Evolutionary conservation across 2,888 invertebrate species (phyloP).

Genomic region (Thumatha senex): DNA sequence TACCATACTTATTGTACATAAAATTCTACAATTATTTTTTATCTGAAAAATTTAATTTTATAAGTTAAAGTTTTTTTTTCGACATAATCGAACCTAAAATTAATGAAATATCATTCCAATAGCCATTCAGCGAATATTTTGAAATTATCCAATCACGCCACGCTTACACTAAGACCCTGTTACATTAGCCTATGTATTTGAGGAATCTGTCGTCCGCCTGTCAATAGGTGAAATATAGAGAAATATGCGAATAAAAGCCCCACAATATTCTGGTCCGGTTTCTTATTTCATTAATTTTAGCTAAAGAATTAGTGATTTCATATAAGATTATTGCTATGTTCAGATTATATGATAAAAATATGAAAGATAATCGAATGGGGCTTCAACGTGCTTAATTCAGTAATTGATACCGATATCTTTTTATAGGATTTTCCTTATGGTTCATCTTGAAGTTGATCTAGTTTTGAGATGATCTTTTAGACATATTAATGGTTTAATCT

Average conservation of each 20-base stretch:
- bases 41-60: too few relatives aligned
- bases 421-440: conserved; percentile 5
- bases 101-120: too few relatives aligned
- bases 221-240: conserved; percentile 32
- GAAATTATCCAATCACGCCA: neutral
- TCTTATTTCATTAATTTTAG: conserved; percentile 31
- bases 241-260: conserved; percentile 29
- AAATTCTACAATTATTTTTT: too few relatives aligned
- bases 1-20: too few relatives aligned
- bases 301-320: conserved; percentile 25
- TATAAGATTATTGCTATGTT: conserved; percentile 9
- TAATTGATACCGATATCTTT: conserved; percentile 1
- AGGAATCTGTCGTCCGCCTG: conserved; percentile 28
- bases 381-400: neutral
- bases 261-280: conserved; percentile 29
- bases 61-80: too few relatives aligned
- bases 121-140: too few relatives aligned
- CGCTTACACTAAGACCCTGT: conserved; percentile 14
- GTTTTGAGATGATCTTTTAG: neutral
- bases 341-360: neutral
- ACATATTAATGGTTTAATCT: too few relatives aligned
- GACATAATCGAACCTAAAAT: too few relatives aligned
- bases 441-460: neutral
- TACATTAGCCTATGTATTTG: conserved; percentile 28
- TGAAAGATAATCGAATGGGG: conserved; percentile 4